Evolutionary conservation across 2,888 invertebrate genomes (phyloP).

Genomic region (Tetranychus piercei): DNA sequence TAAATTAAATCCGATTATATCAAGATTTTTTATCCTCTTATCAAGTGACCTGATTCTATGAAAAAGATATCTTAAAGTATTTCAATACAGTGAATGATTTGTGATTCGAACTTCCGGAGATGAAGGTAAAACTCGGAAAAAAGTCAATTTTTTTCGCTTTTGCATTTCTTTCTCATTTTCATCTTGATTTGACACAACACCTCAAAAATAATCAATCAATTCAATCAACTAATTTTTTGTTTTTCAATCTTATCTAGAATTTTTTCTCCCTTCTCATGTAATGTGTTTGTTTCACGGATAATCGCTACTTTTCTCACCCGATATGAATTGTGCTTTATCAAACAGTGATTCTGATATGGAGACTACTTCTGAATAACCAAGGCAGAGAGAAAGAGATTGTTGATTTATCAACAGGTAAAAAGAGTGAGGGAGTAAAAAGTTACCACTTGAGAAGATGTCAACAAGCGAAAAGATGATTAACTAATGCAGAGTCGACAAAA

Average conservation of each 20-base stretch:
- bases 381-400: too few relatives aligned
- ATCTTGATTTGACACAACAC: not conserved
- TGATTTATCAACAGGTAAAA: not conserved
- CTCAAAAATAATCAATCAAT: not conserved
- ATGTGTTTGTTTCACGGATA: slow-evolving; percentile 1
- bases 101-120: too few relatives aligned
- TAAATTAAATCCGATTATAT: too few relatives aligned
- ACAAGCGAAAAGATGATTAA: too few relatives aligned
- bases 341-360: not conserved
- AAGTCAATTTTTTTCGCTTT: not conserved
- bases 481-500: too few relatives aligned
- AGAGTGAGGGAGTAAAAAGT: slow-evolving; percentile 4
- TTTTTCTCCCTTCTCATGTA: not conserved
- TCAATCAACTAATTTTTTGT: not conserved
- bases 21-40: too few relatives aligned
- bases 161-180: not conserved
- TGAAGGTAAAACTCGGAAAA: not conserved
- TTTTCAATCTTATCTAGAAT: not conserved
- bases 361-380: not conserved
- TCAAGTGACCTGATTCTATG: too few relatives aligned
- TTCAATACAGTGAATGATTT: too few relatives aligned
- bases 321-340: not conserved
- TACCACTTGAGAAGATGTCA: not conserved
- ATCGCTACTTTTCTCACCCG: not conserved
- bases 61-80: too few relatives aligned